Evolutionary conservation across 1,140 invertebrate species (phyloP), one percentile per base, ranked within the genome.

Genomic region (Brachystomella parvula): DNA sequence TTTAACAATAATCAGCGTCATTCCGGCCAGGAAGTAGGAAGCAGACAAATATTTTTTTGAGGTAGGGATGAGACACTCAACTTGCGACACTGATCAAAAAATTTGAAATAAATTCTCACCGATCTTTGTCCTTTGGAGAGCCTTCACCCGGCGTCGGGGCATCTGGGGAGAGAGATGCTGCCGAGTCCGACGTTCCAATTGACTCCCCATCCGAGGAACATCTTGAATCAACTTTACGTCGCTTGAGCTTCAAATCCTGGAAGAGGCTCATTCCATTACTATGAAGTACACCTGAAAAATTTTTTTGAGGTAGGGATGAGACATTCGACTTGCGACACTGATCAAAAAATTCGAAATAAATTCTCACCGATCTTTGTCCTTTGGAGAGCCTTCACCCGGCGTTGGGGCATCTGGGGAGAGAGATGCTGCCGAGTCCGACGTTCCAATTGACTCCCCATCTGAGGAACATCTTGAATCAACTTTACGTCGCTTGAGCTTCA

Each of bases 171-270:
- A 73, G 65, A 39, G 69, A 71, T 3, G 72, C 63, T 21, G 72
- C 63, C 17, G 72, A 73, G 19, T 73, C 72, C 19, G 72, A 73
- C 1, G 72, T 73, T 49, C 72, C 72, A 35, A 73, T 71, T 28
- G 65, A 71, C 85, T 88, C 81, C 87, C 90, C 91, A 86, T 94
- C 90, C 82, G 90, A 92, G 81, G 90, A 92, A 85, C 90, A 92
- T 83, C 91, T 85, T 80, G 90, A 92, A 83, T 94, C 92, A 79
- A 94, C 89, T 87, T 94, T 94, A 83, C 91, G 87, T 83, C 92
- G 87, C 86, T 96, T 96, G 80, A 96, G 84, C 85, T 96, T 95
- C 83, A 95, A 87, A 84, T 95, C 92, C 87, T 95, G 92, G 85
- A 95, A 95, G 82, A 96, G 89, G 87, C 92, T 95, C 93, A 96